phyloP scores from a whole-genome alignment of 2,797 vertebrate species.

The Lagodon rhomboides region DNA sequence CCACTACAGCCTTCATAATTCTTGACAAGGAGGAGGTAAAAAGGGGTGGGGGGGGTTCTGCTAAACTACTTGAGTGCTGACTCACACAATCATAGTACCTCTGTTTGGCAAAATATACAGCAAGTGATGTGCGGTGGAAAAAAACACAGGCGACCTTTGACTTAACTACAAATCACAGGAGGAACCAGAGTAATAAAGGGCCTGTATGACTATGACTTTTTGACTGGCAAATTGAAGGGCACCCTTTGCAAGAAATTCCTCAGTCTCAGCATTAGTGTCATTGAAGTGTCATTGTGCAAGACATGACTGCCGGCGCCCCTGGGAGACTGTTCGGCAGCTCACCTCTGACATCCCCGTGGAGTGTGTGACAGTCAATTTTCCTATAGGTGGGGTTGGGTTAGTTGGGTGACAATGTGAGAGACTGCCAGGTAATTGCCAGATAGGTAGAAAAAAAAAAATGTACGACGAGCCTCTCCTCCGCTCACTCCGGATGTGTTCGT shows the following conservation, averaged over 20 bases:
- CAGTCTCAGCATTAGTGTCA: slow-evolving; percentile 33
- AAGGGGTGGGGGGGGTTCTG: background rate
- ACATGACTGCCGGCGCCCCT: slow-evolving; percentile 21
- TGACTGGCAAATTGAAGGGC: slow-evolving; percentile 51
- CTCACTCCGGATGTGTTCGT: background rate
- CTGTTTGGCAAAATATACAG: slow-evolving; percentile 35
- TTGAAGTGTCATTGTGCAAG: slow-evolving; percentile 27
- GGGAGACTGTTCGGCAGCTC: slow-evolving; percentile 1
- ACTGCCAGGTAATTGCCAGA: background rate
- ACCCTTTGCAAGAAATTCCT: slow-evolving; percentile 30
- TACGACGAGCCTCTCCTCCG: slow-evolving; percentile 5
- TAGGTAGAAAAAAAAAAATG: background rate
- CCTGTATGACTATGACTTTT: slow-evolving; percentile 28
- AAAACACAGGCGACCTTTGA: slow-evolving; percentile 26
- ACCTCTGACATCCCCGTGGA: slow-evolving; percentile 40
- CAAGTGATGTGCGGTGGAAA: slow-evolving; percentile 15
- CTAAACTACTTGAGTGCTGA: slow-evolving; percentile 26
- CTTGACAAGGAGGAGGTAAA: slow-evolving; percentile 28
- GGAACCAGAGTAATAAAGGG: slow-evolving; percentile 28
- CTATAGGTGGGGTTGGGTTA: background rate
- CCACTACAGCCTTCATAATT: slow-evolving; percentile 47
- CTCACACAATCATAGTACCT: slow-evolving; percentile 26
- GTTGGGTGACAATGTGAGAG: background rate
- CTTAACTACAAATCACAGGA: slow-evolving; percentile 44
- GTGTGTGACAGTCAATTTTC: slow-evolving; percentile 17